These are phyloP conservation scores for Morus bassanus DNA, from an alignment of 2,797 vertebrate genomes.

Conservation along the genomic window DNA sequence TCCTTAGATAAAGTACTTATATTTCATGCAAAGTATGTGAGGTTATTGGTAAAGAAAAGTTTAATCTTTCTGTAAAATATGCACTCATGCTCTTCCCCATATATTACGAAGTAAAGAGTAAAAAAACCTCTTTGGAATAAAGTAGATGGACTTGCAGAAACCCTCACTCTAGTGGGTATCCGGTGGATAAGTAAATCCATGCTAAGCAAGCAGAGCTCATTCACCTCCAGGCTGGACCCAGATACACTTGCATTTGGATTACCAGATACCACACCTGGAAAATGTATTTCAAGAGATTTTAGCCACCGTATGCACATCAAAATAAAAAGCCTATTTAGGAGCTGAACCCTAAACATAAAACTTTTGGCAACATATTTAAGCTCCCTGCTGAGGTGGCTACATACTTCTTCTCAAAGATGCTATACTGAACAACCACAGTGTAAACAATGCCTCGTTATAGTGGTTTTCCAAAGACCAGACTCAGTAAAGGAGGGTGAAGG, in stretches of 20 bases:
- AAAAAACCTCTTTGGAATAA: not conserved
- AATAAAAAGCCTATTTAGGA: not conserved
- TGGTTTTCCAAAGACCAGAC: not conserved
- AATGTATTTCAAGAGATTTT: not conserved
- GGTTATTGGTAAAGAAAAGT: not conserved
- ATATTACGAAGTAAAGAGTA: not conserved
- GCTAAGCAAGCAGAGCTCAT: not conserved
- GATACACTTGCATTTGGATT: not conserved
- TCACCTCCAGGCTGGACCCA: not conserved
- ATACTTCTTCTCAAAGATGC: not conserved
- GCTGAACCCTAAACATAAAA: not conserved
- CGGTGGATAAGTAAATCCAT: not conserved
- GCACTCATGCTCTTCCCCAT: not conserved
- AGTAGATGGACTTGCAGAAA: not conserved
- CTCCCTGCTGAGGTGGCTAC: not conserved
- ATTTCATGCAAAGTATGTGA: not conserved
- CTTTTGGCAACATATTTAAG: not conserved
- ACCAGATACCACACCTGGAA: not conserved
- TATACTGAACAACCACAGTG: not conserved
- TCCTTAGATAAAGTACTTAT: not conserved
- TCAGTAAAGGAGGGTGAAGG: not conserved
- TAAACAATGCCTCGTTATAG: not conserved
- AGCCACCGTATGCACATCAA: not conserved
- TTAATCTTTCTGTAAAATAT: not conserved
- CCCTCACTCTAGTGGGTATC: not conserved